Percentiles rank a stretch among this genome's conserved stretches.
Evolutionary conservation across 2,797 vertebrate genomes (phyloP).

Genomic region (Sebastes elongatus): DNA sequence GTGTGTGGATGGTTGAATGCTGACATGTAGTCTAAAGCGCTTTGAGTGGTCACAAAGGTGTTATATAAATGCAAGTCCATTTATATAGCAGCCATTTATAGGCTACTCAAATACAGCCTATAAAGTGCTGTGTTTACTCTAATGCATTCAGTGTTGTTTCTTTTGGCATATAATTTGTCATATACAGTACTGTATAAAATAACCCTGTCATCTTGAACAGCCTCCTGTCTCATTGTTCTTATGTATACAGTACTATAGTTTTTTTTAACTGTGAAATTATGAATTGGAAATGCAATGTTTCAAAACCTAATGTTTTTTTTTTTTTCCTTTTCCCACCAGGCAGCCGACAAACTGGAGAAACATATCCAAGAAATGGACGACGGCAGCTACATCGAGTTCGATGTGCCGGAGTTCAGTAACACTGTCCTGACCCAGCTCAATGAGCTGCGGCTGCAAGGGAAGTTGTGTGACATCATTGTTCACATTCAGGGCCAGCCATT

Average conservation of each 20-base stretch:
- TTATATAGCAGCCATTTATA: not conserved
- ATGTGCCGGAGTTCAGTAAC: slow-evolving; percentile 99
- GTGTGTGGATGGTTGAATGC: no score
- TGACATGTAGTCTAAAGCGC: no score
- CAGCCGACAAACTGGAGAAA: slow-evolving; percentile 81
- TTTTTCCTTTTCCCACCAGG: slow-evolving; percentile 63
- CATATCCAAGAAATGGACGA: slow-evolving; percentile 96
- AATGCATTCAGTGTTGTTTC: not conserved
- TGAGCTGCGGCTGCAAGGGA: slow-evolving; percentile 95
- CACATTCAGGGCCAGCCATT: slow-evolving; percentile 99
- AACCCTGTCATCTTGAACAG: not conserved
- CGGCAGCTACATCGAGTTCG: slow-evolving; percentile 98
- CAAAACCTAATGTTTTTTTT: not conserved
- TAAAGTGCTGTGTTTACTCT: not conserved
- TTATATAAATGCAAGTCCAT: no score
- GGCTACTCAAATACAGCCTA: not conserved
- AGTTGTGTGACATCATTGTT: slow-evolving; percentile 98
- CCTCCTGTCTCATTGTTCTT: not conserved
- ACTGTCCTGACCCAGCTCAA: slow-evolving; percentile 97
- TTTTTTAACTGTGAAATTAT: not conserved
- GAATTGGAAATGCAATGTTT: not conserved
- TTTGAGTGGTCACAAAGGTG: no score
- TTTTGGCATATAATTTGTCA: not conserved
- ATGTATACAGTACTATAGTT: not conserved
- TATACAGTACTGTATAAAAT: not conserved